Conservation (phyloP, 2,888 invertebrate genomes). For the Nomada fucata region DNA sequence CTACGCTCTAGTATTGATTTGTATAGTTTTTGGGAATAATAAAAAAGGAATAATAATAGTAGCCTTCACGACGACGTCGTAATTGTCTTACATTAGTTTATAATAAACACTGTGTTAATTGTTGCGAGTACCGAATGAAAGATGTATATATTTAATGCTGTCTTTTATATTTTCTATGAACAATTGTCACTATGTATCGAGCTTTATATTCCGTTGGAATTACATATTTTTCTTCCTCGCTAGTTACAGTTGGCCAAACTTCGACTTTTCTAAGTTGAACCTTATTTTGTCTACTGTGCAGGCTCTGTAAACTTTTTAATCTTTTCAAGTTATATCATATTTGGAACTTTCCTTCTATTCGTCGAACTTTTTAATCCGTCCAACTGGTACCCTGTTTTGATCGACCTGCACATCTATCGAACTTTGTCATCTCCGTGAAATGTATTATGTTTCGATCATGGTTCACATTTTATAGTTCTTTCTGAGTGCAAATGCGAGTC, state of each 20-base stretch:
- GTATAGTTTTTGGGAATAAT: too few relatives aligned
- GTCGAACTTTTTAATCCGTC: conserved; percentile 6
- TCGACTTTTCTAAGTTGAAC: background rate
- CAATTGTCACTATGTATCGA: too few relatives aligned
- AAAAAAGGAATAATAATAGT: too few relatives aligned
- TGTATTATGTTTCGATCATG: background rate
- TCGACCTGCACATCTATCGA: background rate
- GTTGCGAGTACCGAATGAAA: too few relatives aligned
- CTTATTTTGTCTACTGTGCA: background rate
- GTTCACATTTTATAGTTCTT: background rate
- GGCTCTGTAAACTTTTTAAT: background rate
- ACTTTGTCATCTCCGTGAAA: conserved; percentile 14
- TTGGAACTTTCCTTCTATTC: conserved; percentile 8
- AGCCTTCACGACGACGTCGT: too few relatives aligned
- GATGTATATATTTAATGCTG: too few relatives aligned
- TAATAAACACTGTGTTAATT: too few relatives aligned
- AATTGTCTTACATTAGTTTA: too few relatives aligned
- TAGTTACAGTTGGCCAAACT: background rate
- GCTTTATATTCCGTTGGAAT: too few relatives aligned
- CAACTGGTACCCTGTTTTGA: conserved; percentile 1
- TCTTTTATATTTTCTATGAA: too few relatives aligned
- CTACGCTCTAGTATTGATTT: too few relatives aligned
- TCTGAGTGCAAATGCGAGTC: background rate
- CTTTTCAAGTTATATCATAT: conserved; percentile 7
- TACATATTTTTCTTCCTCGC: too few relatives aligned